These are phyloP conservation scores for Crypturellus undulatus DNA, from an alignment of 2,113 vertebrate genomes.

Conservation along the genomic window DNA sequence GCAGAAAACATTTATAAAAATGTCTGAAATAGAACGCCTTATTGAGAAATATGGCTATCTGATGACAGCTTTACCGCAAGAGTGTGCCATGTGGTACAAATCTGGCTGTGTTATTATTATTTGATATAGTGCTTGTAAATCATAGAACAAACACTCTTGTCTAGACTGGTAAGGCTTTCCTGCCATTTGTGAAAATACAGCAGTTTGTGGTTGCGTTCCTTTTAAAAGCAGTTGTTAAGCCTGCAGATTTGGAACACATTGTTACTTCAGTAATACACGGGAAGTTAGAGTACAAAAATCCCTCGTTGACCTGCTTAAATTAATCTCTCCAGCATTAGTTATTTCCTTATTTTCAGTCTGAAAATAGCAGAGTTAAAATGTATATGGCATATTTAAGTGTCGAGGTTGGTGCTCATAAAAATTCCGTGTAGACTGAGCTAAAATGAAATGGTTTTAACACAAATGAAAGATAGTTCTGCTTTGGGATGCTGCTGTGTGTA, in stretches of 20 bases:
- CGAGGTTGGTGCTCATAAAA: not conserved
- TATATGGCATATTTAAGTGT: not conserved
- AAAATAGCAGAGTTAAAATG: not conserved
- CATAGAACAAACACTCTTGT: constrained; percentile 59
- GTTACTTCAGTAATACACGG: constrained; percentile 12
- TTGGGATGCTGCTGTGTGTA: not conserved
- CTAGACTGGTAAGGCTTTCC: constrained; percentile 60
- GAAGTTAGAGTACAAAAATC: constrained; percentile 63
- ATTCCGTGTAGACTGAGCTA: not conserved
- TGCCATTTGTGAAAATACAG: constrained; percentile 46
- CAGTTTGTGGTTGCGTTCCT: constrained; percentile 18
- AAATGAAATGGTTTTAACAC: not conserved
- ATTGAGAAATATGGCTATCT: not conserved
- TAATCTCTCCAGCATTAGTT: constrained; percentile 51
- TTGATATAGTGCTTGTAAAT: constrained; percentile 21
- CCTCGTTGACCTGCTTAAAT: constrained; percentile 57
- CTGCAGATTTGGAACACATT: constrained; percentile 27
- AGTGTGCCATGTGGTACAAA: constrained; percentile 33
- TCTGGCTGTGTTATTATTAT: not conserved
- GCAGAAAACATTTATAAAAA: not conserved
- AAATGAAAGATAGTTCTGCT: not conserved
- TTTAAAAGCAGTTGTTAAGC: constrained; percentile 31
- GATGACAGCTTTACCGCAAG: constrained; percentile 34
- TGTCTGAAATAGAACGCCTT: not conserved
- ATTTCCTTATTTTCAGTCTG: constrained; percentile 32